A percentile compares a stretch with the other conserved stretches of the same genome.
Conservation (phyloP, 2,888 invertebrate species). For the Smittia aterrima region DNA sequence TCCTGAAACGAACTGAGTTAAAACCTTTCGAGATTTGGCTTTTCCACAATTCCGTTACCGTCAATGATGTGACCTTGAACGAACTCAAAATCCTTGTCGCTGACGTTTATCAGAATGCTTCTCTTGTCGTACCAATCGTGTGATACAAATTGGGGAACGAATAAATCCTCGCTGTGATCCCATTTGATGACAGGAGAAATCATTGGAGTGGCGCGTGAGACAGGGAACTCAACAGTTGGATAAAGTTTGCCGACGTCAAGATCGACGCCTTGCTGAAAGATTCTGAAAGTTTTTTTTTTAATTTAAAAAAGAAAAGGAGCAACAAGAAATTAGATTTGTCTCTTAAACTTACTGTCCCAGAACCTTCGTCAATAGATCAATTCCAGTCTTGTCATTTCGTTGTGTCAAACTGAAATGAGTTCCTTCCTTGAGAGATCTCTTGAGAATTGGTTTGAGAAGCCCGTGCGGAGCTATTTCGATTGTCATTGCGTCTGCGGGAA, state of each 20-base stretch:
- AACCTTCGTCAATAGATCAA: slow-evolving; percentile 61
- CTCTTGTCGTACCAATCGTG: slow-evolving; percentile 59
- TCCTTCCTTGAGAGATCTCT: slow-evolving; percentile 68
- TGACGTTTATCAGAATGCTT: slow-evolving; percentile 58
- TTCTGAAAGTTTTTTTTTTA: slow-evolving; percentile 52
- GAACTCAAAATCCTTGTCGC: slow-evolving; percentile 67
- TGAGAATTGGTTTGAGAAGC: slow-evolving; percentile 81
- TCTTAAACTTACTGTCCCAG: slow-evolving; percentile 62
- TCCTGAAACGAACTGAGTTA: slow-evolving; percentile 52
- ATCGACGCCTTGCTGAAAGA: slow-evolving; percentile 72
- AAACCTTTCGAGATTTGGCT: neutral
- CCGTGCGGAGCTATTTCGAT: slow-evolving; percentile 91
- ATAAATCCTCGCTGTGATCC: slow-evolving; percentile 74
- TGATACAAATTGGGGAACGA: slow-evolving; percentile 44
- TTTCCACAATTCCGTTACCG: slow-evolving; percentile 55
- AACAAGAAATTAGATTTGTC: neutral
- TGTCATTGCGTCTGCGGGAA: slow-evolving; percentile 77
- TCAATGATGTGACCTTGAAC: slow-evolving; percentile 81
- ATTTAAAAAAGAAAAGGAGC: neutral
- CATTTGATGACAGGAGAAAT: slow-evolving; percentile 73
- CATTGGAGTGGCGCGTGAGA: slow-evolving; percentile 77
- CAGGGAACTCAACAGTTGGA: slow-evolving; percentile 69
- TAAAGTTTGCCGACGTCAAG: slow-evolving; percentile 70
- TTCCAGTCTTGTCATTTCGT: slow-evolving; percentile 64
- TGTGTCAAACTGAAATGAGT: slow-evolving; percentile 77